Evolutionary conservation across 1,140 invertebrate species (phyloP), one percentile per base, ranked within the genome.

Genomic region (Rhynchophorus ferrugineus): DNA sequence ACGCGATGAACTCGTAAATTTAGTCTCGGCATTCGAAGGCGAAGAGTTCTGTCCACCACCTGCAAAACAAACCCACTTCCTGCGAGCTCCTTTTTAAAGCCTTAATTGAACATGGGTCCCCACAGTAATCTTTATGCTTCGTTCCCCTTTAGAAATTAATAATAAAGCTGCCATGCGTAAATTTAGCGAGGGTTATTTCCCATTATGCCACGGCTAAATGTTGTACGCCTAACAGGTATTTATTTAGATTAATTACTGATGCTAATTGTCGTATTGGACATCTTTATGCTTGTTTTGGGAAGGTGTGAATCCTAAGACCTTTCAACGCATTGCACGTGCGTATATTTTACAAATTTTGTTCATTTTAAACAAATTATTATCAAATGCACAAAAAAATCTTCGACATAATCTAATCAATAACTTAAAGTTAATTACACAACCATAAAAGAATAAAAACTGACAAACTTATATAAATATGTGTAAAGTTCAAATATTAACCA

Each of bases 101-200:
- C 21, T 8, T 44, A 44, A 44, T 52, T 45, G 22, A 45, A 46
- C 33, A 37, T 45, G 42, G 42, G 35, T 37, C 21, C 42, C 44
- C 16, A 33, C 18, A 48, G 45, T 35, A 42, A 43, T 54, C 52
- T 54, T 48, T 54, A 35, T 43, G 52, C 44, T 54, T 45, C 35
- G 34, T 24, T 20, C 21, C 44, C 37, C 24, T 14, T 20, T 7
- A 44, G 48, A 48, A 35, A 48, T 48, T 54, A 54, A 48, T 48
- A 54, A 52, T 38, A 52, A 52, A 34, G 44, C 52, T 24, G 18
- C 52, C 44, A 38, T 48, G 52, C 52, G 36, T 54, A 38, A 54
- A 54, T 48, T 43, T 22, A 21, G 39, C 36, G 44, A 52, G 49
- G 49, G 49, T 21, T 53, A 41, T 17, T 14, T 46, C 49, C 42